phyloP scores from a whole-genome alignment of 37 sponge, comb jelly and placozoan genomes.

The Chondrilla cf. caribensis region DNA sequence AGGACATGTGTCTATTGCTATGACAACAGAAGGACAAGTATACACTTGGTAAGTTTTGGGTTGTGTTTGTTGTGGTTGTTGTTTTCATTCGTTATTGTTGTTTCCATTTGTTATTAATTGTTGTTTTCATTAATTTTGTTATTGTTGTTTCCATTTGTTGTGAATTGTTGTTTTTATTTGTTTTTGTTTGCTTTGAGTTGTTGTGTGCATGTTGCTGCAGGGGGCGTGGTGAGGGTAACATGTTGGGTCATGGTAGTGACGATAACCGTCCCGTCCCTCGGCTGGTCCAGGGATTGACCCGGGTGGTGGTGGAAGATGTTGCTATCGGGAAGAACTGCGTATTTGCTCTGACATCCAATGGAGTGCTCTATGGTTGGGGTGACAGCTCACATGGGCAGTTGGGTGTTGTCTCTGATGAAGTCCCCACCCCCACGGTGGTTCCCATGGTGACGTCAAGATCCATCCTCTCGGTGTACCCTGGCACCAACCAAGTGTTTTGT shows the following conservation, averaged over 20 bases:
- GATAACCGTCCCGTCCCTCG: slow-evolving; percentile 49
- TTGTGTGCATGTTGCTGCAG: slow-evolving; percentile 31
- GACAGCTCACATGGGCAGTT: slow-evolving; percentile 55
- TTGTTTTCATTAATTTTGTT: not conserved
- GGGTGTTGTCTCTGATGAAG: slow-evolving; percentile 31
- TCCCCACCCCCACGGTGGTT: slow-evolving; percentile 46
- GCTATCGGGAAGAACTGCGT: slow-evolving; percentile 67
- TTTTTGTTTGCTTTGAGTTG: too few species aligned
- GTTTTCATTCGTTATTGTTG: not conserved
- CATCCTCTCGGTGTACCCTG: not conserved
- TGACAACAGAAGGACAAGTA: slow-evolving; percentile 69
- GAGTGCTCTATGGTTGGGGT: slow-evolving; percentile 87
- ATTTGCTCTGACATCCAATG: slow-evolving; percentile 51
- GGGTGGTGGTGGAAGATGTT: slow-evolving; percentile 40
- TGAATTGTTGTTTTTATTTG: not conserved
- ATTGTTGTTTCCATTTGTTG: too few species aligned
- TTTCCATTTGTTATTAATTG: too few species aligned
- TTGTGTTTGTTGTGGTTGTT: not conserved
- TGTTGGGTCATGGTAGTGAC: slow-evolving; percentile 62
- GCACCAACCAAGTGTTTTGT: not conserved
- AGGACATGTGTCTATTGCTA: slow-evolving; percentile 70
- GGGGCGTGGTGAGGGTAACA: slow-evolving; percentile 71
- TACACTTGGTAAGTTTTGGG: slow-evolving; percentile 56
- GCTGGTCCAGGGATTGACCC: slow-evolving; percentile 45
- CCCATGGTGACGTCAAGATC: not conserved